A percentile compares a stretch with the other conserved stretches of the same genome.
Conservation (phyloP, 2,797 vertebrate species). For the Sphenopsis melanotis region DNA sequence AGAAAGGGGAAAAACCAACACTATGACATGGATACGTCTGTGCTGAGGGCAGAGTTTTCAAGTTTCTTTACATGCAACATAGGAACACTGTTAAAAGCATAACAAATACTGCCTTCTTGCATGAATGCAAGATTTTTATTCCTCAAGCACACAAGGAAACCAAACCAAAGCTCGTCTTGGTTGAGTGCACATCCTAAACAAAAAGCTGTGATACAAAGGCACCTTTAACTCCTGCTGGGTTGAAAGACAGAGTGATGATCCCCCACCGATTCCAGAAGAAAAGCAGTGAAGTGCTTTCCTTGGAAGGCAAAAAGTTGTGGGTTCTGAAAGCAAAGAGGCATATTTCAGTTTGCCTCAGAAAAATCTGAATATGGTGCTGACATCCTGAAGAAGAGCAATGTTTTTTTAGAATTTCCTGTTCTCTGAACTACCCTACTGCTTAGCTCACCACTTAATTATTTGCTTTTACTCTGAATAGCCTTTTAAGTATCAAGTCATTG, state of each 20-base stretch:
- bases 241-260: not conserved
- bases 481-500: not conserved
- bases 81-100: not conserved
- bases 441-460: not conserved
- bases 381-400: not conserved
- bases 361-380: not conserved
- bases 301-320: not conserved
- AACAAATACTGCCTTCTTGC: not conserved
- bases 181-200: not conserved
- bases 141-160: not conserved
- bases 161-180: not conserved
- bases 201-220: slow-evolving; percentile 14
- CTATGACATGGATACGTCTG: not conserved
- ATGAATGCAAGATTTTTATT: not conserved
- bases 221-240: slow-evolving; percentile 3
- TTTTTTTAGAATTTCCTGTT: not conserved
- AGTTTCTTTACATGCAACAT: not conserved
- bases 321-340: not conserved
- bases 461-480: not conserved
- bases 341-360: not conserved
- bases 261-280: not conserved
- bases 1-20: not conserved
- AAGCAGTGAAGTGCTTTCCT: not conserved
- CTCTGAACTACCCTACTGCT: not conserved
- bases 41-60: not conserved